Base-by-base conservation (phyloP, 2,113 vertebrate species). In the Psophia crepitans region DNA sequence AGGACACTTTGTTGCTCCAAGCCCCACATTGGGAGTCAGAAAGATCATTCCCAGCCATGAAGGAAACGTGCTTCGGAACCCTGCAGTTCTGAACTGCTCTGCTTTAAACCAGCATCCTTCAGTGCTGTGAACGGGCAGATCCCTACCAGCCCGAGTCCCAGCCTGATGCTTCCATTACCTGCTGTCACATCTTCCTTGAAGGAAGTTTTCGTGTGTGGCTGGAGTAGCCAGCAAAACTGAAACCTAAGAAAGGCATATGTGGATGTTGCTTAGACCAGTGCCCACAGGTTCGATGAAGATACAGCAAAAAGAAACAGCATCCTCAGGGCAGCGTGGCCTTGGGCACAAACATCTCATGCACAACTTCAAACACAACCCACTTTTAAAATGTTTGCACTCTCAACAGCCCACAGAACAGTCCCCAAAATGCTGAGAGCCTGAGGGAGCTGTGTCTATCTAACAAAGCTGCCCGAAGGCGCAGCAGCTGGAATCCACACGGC, bases 401-500 rank as follows among this genome's bases (percentile, higher is more conserved):
- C 35, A 60, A 51, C 51, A 94, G 80, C 81, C 61, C 73, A 60
- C 56, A 46, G 53, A 84, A 81, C 46, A 87, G 91, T 10, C 39
- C 56, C 43, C 61, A 48, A 33, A 92, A 70, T 8, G 44, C 73
- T 4, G 1, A 58, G 0, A 69, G 82, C 80, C 90, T 44, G 44
- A 64, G 70, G 79, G 30, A 83, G 57, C 15, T 68, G 57, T 3
- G 2, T 53, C 53, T 53, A 22, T 76, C 78, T 87, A 78, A 89
- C 71, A 89, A 77, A 96, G 74, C 71, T 78, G 94, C 73, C 56
- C 39, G 51, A 70, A 88, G 76, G 86, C 71, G 44, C 70, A 71
- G 84, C 86, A 97, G 91, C 93, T 97, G 91, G 56, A 84, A 84
- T 19, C 30, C 68, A 84, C 91, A 46, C 46, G 77, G 83, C 56